Percentiles rank a stretch among this genome's conserved stretches.
Evolutionary conservation across 1,140 invertebrate species (phyloP).

Genomic region (Bursaphelenchus mucronatus): DNA sequence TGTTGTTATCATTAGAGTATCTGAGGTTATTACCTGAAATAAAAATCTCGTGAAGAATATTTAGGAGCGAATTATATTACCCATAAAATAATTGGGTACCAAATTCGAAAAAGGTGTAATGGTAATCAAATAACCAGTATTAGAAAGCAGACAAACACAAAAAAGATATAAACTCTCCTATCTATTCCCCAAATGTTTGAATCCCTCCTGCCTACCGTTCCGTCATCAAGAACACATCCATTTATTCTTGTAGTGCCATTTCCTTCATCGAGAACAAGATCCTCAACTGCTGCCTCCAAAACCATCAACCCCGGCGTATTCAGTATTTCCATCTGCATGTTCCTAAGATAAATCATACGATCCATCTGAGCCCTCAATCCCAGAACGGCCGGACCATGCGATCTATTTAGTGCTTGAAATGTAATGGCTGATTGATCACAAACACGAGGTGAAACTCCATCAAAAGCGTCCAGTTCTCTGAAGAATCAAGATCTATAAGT

Average conservation of each 20-base stretch:
- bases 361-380: slow-evolving; percentile 86
- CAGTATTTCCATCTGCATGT: slow-evolving; percentile 70
- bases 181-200: no score
- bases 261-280: slow-evolving; percentile 69
- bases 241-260: slow-evolving; percentile 63
- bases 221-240: slow-evolving; percentile 36
- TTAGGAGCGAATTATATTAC: not conserved
- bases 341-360: slow-evolving; percentile 73
- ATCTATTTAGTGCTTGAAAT: slow-evolving; percentile 72
- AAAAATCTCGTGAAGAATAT: slow-evolving; percentile 45
- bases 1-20: slow-evolving; percentile 78
- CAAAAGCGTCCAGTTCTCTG: slow-evolving; percentile 83
- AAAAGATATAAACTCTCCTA: no score
- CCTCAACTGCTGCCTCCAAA: slow-evolving; percentile 74
- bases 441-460: slow-evolving; percentile 77
- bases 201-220: slow-evolving; percentile 28
- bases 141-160: no score
- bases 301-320: slow-evolving; percentile 71
- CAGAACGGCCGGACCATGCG: slow-evolving; percentile 80
- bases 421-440: slow-evolving; percentile 70
- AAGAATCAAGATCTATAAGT: slow-evolving; percentile 63
- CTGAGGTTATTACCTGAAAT: slow-evolving; percentile 64
- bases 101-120: slow-evolving; percentile 8
- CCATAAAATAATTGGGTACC: no score
- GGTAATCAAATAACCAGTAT: slow-evolving; percentile 8